Evolutionary conservation across 2,797 vertebrate genomes (phyloP), one percentile per base, ranked within the genome.

Genomic region (Hypotaenidia philippensis): DNA sequence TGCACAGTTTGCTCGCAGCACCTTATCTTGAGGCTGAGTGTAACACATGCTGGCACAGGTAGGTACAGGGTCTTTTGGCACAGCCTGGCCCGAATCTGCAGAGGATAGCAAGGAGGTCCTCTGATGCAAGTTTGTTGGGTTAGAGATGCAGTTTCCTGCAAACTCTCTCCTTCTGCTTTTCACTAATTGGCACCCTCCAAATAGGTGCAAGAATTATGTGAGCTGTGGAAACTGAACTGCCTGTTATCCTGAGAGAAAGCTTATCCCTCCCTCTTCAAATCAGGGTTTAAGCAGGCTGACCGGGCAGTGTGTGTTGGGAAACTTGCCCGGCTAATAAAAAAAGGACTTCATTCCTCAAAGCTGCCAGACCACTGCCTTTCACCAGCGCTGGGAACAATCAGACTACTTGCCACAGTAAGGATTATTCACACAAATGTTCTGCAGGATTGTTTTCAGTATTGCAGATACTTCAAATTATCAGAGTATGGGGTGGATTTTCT

Each of bases 221-320:
- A 91, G 84, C 84, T 78, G 79, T 68, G 76, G 72, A 91, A 94
- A 89, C 18, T 64, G 32, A 91, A 90, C 61, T 68, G 88, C 87
- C 81, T 71, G 81, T 78, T 89, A 89, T 56, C 89, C 92, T 3
- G 7, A 60, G 75, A 89, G 75, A 87, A 95, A 92, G 89, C 78
- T 90, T 94, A 92, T 94, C 90, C 81, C 57, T 92, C 61, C 23
- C 89, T 92, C 91, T 64, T 71, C 90, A 89, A 74, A 86, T 79
- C 32, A 7, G 83, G 79, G 60, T 68, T 95, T 94, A 94, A 87
- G 84, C 89, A 87, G 71, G 47, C 75, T 95, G 95, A 93, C 90
- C 93, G 89, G 90, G 93, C 93, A 69, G 16, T 56, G 84, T 64
- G 83, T 61, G 68, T 83, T 93, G 93, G 93, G 93, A 97, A 95